These are phyloP conservation scores for Drosophila paracracens DNA, from an alignment of 2,888 invertebrate genomes.

Conservation along the genomic window DNA sequence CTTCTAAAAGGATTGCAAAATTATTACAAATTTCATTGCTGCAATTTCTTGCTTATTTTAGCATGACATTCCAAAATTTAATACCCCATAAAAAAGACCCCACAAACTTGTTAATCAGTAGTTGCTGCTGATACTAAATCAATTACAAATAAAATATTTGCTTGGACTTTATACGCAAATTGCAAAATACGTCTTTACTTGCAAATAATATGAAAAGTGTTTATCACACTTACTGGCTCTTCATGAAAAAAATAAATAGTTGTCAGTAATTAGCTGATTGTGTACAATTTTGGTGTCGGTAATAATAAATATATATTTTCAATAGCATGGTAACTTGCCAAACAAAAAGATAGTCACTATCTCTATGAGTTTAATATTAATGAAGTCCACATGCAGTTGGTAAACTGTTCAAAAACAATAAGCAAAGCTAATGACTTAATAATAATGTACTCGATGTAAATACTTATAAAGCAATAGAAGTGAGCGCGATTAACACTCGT, in stretches of 20 bases:
- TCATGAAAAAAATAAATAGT: background rate
- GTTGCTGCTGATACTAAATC: background rate
- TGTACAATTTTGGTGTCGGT: background rate
- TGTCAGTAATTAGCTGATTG: background rate
- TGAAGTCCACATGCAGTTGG: conserved; percentile 14
- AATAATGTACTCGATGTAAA: conserved; percentile 26
- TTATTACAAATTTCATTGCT: background rate
- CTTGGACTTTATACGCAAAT: background rate
- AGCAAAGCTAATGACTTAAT: conserved; percentile 41
- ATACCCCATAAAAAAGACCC: background rate
- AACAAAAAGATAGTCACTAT: background rate
- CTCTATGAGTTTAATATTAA: conserved; percentile 17
- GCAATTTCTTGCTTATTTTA: background rate
- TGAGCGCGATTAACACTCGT: conserved; percentile 9
- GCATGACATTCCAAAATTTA: background rate
- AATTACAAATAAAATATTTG: background rate
- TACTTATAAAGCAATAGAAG: conserved; percentile 3
- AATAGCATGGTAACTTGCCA: background rate
- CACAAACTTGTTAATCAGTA: background rate
- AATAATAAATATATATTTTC: background rate
- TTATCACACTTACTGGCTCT: background rate
- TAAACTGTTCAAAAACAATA: conserved; percentile 22
- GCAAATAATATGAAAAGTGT: background rate
- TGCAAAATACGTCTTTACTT: background rate
- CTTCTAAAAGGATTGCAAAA: too few relatives aligned